Conservation (phyloP, 1,140 invertebrate genomes). For the Drosophila mauritiana region DNA sequence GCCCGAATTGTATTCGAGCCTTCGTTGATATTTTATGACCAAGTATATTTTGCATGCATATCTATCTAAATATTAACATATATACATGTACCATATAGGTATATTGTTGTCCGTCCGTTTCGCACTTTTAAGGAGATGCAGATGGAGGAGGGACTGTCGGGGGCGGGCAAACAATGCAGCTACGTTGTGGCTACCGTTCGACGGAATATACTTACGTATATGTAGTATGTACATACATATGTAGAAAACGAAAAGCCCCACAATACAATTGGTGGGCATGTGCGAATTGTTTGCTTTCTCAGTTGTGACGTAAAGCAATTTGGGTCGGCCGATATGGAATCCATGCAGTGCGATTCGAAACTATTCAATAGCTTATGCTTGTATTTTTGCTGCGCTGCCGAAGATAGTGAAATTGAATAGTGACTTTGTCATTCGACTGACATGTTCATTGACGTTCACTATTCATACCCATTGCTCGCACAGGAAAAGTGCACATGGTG, state of each 20-base stretch:
- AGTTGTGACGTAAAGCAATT: conserved; percentile 44
- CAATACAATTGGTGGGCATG: conserved; percentile 31
- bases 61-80: background rate
- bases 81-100: background rate
- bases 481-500: background rate
- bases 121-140: conserved; percentile 25
- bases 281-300: conserved; percentile 68
- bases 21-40: background rate
- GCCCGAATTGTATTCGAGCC: conserved; percentile 20
- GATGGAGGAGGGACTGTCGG: background rate
- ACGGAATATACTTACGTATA: background rate
- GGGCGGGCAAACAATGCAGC: conserved; percentile 45
- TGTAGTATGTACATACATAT: background rate
- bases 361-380: conserved; percentile 6
- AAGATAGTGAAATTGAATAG: background rate
- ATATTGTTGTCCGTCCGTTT: conserved; percentile 22
- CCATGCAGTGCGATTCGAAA: background rate
- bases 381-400: background rate
- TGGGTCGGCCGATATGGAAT: conserved; percentile 34
- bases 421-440: background rate
- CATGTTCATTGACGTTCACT: background rate
- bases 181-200: conserved; percentile 38
- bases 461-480: background rate
- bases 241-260: conserved; percentile 27
- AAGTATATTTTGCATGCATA: background rate